Evolutionary conservation across 2,797 vertebrate species (phyloP).

Genomic region (Distichodus sexfasciatus): DNA sequence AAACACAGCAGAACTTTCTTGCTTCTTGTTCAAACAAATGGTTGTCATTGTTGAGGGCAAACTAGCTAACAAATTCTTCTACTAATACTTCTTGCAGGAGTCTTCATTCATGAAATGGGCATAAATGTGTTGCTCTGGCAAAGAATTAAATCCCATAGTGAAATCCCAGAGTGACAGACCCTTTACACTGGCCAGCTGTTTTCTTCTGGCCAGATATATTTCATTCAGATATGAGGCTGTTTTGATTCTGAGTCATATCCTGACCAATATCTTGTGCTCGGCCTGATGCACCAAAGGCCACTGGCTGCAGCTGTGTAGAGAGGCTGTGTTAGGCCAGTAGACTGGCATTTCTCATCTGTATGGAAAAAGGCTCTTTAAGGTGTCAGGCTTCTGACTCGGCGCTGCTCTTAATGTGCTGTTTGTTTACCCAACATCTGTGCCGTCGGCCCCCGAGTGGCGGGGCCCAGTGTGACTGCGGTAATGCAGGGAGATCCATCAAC

Average conservation of each 20-base stretch:
- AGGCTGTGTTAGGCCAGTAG: not conserved
- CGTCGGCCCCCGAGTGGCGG: slow-evolving; percentile 40
- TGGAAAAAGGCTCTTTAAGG: slow-evolving; percentile 54
- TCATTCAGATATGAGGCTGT: no score
- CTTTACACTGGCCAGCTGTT: no score
- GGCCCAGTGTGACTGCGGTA: slow-evolving; percentile 50
- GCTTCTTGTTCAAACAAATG: no score
- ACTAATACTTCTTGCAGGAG: no score
- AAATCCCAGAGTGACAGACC: no score
- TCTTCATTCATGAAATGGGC: no score
- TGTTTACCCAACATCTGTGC: slow-evolving; percentile 57
- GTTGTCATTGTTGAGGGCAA: no score
- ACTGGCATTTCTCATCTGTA: slow-evolving; percentile 42
- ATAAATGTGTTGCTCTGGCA: no score
- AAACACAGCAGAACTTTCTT: no score
- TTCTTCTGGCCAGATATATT: no score
- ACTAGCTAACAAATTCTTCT: no score
- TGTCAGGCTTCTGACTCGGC: slow-evolving; percentile 55
- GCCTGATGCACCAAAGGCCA: slow-evolving; percentile 10
- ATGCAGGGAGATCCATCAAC: slow-evolving; percentile 48
- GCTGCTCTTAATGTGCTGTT: slow-evolving; percentile 55
- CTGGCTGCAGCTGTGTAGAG: not conserved
- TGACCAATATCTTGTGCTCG: not conserved
- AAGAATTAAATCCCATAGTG: no score
- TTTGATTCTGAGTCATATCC: not conserved